Percentiles rank a stretch among this genome's conserved stretches.
These are phyloP conservation scores for Gobio occitaniae DNA, from an alignment of 2,797 vertebrate genomes.

Conservation along the genomic window DNA sequence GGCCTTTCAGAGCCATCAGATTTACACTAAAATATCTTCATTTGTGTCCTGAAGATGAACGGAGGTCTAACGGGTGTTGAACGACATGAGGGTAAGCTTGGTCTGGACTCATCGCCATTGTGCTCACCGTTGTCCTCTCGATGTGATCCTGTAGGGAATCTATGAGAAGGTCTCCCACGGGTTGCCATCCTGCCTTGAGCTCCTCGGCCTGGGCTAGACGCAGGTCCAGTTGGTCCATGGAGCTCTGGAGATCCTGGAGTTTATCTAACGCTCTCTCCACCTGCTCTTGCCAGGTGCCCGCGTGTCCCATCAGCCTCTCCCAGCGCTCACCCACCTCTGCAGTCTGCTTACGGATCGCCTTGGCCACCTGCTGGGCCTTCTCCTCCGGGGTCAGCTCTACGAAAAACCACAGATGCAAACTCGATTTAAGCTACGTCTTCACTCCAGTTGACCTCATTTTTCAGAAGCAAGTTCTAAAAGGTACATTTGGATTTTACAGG, in stretches of 20 bases:
- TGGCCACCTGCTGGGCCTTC: conserved; percentile 89
- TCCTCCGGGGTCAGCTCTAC: conserved; percentile 92
- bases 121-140: conserved; percentile 84
- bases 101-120: background rate
- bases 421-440: background rate
- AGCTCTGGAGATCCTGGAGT: conserved; percentile 91
- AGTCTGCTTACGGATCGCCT: conserved; percentile 94
- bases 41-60: too few relatives aligned
- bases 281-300: conserved; percentile 90
- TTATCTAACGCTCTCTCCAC: conserved; percentile 91
- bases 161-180: conserved; percentile 92
- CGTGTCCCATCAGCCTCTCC: conserved; percentile 86
- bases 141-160: conserved; percentile 96
- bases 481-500: background rate
- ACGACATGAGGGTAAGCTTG: background rate
- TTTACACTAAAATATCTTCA: too few relatives aligned
- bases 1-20: too few relatives aligned
- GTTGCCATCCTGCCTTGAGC: conserved; percentile 86
- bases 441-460: background rate
- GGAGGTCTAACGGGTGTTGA: too few relatives aligned
- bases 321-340: conserved; percentile 92
- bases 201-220: conserved; percentile 88
- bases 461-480: background rate
- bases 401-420: conserved; percentile 2
- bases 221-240: conserved; percentile 93